phyloP scores from a whole-genome alignment of 2,888 invertebrate species.

The Troides oblongomaculatus region DNA sequence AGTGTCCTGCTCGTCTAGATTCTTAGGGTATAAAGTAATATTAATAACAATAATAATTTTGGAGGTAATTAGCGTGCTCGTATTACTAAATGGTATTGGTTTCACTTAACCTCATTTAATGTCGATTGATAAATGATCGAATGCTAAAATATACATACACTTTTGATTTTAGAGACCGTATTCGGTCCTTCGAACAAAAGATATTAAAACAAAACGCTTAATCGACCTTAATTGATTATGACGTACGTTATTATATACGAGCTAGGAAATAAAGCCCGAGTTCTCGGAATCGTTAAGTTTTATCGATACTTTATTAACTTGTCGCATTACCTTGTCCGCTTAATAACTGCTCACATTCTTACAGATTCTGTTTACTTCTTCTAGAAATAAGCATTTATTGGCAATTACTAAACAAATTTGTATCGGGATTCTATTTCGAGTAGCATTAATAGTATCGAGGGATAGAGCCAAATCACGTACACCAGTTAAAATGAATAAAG shows the following conservation, averaged over 20 bases:
- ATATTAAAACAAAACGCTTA: conserved; percentile 28
- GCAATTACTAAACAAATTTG: conserved; percentile 31
- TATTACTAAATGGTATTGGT: conserved; percentile 24
- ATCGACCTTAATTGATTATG: conserved; percentile 32
- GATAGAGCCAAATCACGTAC: conserved; percentile 64
- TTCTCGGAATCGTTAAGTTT: conserved; percentile 9
- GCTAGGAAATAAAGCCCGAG: conserved; percentile 11
- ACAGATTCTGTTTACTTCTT: conserved; percentile 3
- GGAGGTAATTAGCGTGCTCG: conserved; percentile 10
- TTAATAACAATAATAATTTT: not conserved
- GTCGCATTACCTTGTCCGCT: not conserved
- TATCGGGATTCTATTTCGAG: conserved; percentile 49
- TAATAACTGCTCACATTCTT: not conserved
- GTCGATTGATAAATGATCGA: conserved; percentile 24
- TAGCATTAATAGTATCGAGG: conserved; percentile 43
- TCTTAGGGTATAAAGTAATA: no score
- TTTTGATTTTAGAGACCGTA: conserved; percentile 15
- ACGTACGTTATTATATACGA: conserved; percentile 15
- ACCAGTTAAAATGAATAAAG: conserved; percentile 63
- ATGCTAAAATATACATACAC: conserved; percentile 9
- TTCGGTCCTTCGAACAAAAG: conserved; percentile 27
- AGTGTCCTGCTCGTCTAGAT: no score
- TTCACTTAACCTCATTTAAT: conserved; percentile 23
- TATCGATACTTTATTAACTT: conserved; percentile 9
- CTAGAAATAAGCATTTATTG: conserved; percentile 29